Conservation (phyloP, 35 echinoderm and acorn worm genomes). For the Lytechinus variegatus region DNA sequence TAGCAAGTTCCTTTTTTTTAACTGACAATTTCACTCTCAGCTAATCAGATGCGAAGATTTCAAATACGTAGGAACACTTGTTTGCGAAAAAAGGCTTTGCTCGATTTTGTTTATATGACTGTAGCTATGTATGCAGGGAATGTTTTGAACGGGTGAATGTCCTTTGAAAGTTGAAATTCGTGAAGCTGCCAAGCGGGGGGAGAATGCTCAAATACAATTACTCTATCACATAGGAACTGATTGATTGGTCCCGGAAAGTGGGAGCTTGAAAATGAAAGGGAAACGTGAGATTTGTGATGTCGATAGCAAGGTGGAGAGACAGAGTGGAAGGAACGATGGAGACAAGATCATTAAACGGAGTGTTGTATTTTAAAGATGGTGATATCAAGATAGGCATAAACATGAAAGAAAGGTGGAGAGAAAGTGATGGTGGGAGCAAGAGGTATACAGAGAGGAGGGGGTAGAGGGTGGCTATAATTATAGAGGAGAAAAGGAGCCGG, state of each 20-base stretch:
- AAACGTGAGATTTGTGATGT: neutral
- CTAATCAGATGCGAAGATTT: too few relatives aligned
- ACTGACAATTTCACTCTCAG: too few relatives aligned
- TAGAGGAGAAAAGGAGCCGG: neutral
- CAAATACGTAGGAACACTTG: too few relatives aligned
- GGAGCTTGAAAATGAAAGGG: neutral
- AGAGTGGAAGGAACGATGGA: neutral
- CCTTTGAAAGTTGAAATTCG: neutral
- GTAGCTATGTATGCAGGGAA: too few relatives aligned
- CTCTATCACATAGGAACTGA: neutral
- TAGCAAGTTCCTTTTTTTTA: too few relatives aligned
- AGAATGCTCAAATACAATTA: constrained; percentile 14
- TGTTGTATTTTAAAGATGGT: neutral
- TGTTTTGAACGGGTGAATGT: neutral
- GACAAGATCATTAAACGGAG: neutral
- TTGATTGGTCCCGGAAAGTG: neutral
- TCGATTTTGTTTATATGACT: too few relatives aligned
- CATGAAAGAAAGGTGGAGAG: neutral
- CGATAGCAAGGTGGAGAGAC: neutral
- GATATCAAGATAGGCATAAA: neutral
- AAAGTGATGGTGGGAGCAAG: neutral
- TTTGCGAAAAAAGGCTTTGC: too few relatives aligned
- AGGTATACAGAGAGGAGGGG: neutral
- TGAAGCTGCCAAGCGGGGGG: neutral
- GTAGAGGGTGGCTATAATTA: neutral